phyloP scores from a whole-genome alignment of 2,888 invertebrate genomes.

The Hedya salicella region DNA sequence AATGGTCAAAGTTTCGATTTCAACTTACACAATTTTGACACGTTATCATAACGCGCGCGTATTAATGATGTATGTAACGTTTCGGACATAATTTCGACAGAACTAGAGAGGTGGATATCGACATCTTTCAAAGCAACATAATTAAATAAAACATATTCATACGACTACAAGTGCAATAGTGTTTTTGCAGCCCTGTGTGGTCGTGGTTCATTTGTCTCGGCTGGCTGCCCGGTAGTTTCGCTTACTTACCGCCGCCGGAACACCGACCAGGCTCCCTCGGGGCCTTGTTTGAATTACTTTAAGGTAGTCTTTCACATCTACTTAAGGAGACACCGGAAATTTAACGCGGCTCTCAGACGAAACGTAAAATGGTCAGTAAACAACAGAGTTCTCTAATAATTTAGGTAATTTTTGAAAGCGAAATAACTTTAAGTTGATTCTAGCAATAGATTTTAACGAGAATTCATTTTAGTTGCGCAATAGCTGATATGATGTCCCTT shows the following conservation, averaged over 20 bases:
- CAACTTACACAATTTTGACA: too few species aligned
- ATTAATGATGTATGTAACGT: too few species aligned
- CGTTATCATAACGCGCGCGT: too few species aligned
- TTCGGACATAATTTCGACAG: too few species aligned
- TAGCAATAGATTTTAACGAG: neutral
- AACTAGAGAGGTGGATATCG: too few species aligned
- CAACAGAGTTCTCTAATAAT: conserved; percentile 1
- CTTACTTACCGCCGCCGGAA: conserved; percentile 29
- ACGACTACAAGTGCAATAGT: too few species aligned
- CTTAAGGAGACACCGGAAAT: conserved; percentile 18
- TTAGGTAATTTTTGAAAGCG: neutral
- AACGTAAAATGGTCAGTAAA: neutral
- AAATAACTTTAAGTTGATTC: neutral
- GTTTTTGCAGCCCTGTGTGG: conserved; percentile 23
- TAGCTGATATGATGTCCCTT: neutral
- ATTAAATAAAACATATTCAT: too few species aligned
- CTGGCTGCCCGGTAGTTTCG: conserved; percentile 34
- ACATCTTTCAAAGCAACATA: too few species aligned
- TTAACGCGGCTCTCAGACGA: conserved; percentile 3
- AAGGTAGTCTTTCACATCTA: conserved; percentile 28
- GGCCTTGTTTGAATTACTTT: conserved; percentile 36
- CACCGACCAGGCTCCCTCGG: conserved; percentile 19
- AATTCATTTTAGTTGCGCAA: neutral
- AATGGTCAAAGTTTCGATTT: too few species aligned
- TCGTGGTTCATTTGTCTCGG: conserved; percentile 26